phyloP scores from a whole-genome alignment of 1,140 invertebrate genomes.

The Samia ricini region DNA sequence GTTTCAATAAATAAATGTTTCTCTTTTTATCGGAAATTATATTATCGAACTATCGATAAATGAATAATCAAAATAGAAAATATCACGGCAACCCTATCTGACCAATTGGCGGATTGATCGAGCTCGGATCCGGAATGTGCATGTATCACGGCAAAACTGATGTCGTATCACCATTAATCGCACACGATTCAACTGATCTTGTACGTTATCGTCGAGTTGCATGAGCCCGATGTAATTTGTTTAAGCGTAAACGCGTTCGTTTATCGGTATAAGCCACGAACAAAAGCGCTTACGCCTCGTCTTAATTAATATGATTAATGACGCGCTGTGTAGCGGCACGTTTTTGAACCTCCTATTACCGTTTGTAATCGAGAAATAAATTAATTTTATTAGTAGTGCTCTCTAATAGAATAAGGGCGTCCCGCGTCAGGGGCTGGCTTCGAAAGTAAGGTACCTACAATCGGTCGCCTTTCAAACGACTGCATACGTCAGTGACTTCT shows the following conservation, averaged over 20 bases:
- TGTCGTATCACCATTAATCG: conserved; percentile 3
- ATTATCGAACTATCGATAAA: not conserved
- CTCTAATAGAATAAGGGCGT: conserved; percentile 68
- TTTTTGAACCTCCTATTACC: conserved; percentile 64
- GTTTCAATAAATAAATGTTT: too few relatives aligned
- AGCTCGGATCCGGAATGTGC: conserved; percentile 1
- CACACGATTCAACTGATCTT: not conserved
- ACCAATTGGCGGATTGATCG: conserved; percentile 36
- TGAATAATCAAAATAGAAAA: not conserved
- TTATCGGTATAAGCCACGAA: conserved; percentile 61
- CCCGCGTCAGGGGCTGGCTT: conserved; percentile 27
- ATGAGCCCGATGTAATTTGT: conserved; percentile 39
- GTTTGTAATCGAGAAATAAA: conserved; percentile 73
- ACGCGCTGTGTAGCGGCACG: conserved; percentile 53
- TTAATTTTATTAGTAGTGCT: conserved; percentile 74
- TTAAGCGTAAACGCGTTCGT: conserved; percentile 46
- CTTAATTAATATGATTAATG: conserved; percentile 78
- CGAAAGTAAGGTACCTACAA: too few relatives aligned
- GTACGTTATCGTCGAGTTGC: conserved; percentile 37
- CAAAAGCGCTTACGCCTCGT: conserved; percentile 66
- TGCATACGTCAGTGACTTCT: conserved; percentile 35
- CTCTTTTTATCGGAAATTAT: too few relatives aligned
- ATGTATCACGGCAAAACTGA: conserved; percentile 2
- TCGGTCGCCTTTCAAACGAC: conserved; percentile 25
- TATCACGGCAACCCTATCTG: conserved; percentile 12